phyloP scores from a whole-genome alignment of 2,113 vertebrate species.

The Sorex araneus region DNA sequence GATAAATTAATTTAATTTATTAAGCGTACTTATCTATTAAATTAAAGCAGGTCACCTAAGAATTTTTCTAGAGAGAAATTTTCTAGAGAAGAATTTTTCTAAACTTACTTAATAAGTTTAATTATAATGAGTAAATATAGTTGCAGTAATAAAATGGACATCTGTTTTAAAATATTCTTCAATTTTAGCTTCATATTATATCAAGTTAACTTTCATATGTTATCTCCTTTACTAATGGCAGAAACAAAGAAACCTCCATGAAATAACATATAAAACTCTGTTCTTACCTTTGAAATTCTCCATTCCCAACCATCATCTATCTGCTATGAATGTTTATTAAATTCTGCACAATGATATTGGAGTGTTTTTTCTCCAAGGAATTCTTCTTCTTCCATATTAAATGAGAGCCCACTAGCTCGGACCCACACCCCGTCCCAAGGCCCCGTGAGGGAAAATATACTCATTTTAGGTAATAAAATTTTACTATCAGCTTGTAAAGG shows the following conservation, averaged over 20 bases:
- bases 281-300: constrained; percentile 91
- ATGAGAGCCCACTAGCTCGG: too few species aligned
- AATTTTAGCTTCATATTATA: constrained; percentile 66
- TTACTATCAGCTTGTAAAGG: constrained; percentile 45
- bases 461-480: background rate
- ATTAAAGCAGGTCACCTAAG: constrained; percentile 71
- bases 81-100: too few species aligned
- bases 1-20: too few species aligned
- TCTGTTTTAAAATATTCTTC: constrained; percentile 72
- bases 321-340: constrained; percentile 91
- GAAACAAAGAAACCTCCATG: background rate
- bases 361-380: constrained; percentile 92
- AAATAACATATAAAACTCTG: constrained; percentile 60
- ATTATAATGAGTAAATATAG: constrained; percentile 58
- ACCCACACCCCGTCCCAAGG: too few species aligned
- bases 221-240: constrained; percentile 39
- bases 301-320: constrained; percentile 95
- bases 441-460: too few species aligned
- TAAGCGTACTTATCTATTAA: constrained; percentile 72
- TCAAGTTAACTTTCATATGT: constrained; percentile 58
- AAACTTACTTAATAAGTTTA: constrained; percentile 69
- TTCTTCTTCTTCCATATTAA: constrained; percentile 82
- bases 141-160: constrained; percentile 67
- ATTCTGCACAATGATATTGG: constrained; percentile 89
- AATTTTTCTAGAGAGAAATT: constrained; percentile 75